Base-by-base conservation (phyloP, 2,113 vertebrate genomes). In the Rhabdornis inornatus region DNA sequence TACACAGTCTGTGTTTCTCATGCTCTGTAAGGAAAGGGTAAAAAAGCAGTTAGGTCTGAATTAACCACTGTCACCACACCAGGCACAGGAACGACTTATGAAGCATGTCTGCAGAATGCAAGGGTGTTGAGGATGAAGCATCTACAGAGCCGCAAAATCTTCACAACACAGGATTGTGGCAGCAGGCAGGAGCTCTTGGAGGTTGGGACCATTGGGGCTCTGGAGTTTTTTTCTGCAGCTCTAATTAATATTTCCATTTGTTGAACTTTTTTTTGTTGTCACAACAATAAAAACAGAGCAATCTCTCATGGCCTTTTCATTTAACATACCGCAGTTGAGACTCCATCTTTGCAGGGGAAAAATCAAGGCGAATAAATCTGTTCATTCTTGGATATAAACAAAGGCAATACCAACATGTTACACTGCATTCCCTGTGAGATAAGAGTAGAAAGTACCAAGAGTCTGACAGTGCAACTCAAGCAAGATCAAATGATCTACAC, bases 1-100 rank as follows among this genome's bases (percentile, higher is more conserved):
- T 99, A 97, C 99, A 99, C 82, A 99, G 98, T 7, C 98, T 96
- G 92, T 99, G 98, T 92, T 99, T 99, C 96, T 99, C 99, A 15
- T 99, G 99, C 81, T 99, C 99, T 99, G 97, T 45, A 88, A 83
- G 31, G 47, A 65, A 85, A 22, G 22, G 20, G 7, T 3, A 25
- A 40, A 65, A 83, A 75, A 35, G 23, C 21, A 72, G 39, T 94
- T 71, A 96, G 68, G 37, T 71, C n/a, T 76, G 22, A 87, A 61
- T 69, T 78, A 57, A 79, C 44, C 10, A 31, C 31, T 49, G 14
- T 31, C 45, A 76, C 15, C 44, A n/a, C 33, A 66, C 11, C 52
- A 76, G 49, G 39, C 14, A 75, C 1, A 1, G 31, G 8, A 75
- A 19, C 11, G 22, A 69, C 37, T 66, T 55, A 28, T 4, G 82